phyloP scores from a whole-genome alignment of 2,113 vertebrate genomes.

The Sigmodon hispidus region DNA sequence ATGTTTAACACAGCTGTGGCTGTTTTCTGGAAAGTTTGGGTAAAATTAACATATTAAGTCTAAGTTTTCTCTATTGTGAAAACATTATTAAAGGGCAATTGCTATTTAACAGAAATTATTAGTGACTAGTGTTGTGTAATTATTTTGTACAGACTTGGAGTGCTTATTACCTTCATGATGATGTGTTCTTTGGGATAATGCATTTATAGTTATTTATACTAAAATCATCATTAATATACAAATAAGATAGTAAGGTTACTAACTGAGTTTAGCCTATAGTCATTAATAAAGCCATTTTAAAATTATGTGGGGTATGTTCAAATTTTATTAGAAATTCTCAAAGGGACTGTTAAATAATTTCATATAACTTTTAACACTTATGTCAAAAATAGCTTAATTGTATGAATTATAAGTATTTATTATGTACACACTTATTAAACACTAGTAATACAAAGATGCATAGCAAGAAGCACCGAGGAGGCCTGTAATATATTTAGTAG shows the following conservation, averaged over 20 bases:
- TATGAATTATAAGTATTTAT: conserved; percentile 22
- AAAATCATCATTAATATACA: neutral
- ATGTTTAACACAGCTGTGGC: neutral
- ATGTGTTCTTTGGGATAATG: neutral
- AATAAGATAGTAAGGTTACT: neutral
- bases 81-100: neutral
- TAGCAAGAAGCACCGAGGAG: neutral
- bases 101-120: conserved; percentile 1
- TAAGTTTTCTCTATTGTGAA: neutral
- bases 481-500: neutral
- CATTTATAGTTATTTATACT: neutral
- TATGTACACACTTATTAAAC: neutral
- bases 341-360: neutral
- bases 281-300: neutral
- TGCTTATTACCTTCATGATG: neutral
- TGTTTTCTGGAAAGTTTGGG: neutral
- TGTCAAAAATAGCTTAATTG: neutral
- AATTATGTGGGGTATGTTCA: neutral
- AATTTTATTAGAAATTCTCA: conserved; percentile 26
- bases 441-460: neutral
- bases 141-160: neutral
- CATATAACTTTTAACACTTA: neutral
- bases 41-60: neutral
- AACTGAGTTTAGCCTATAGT: neutral
- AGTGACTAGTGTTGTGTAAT: neutral